phyloP scores from a whole-genome alignment of 1,140 invertebrate genomes.

The Andricus grossulariae region DNA sequence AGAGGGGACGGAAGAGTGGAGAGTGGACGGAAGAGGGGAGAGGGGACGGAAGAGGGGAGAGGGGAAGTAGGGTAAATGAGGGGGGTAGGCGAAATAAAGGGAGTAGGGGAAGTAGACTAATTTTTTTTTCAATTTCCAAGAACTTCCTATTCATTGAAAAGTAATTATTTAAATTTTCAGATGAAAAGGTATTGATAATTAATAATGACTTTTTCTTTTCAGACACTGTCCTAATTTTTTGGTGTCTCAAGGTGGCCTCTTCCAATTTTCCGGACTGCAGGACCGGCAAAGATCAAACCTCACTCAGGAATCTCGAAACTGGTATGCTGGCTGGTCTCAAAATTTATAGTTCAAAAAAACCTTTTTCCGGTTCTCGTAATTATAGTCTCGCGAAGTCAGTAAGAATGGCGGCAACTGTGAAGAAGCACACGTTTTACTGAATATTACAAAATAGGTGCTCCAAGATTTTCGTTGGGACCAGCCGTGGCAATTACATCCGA shows the following conservation, averaged over 20 bases:
- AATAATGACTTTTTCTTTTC: neutral
- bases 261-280: conserved; percentile 20
- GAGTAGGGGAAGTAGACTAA: too few species aligned
- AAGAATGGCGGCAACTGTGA: conserved; percentile 29
- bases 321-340: conserved; percentile 29
- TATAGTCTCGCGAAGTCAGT: conserved; percentile 16
- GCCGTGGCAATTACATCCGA: conserved; percentile 16
- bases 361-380: conserved; percentile 5
- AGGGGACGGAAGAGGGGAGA: too few species aligned
- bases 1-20: too few species aligned
- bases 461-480: conserved; percentile 11
- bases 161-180: too few species aligned
- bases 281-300: conserved; percentile 20
- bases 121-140: too few species aligned
- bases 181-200: neutral
- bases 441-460: conserved; percentile 10
- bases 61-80: too few species aligned
- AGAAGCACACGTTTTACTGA: conserved; percentile 24
- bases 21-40: too few species aligned
- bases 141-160: too few species aligned
- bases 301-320: conserved; percentile 26
- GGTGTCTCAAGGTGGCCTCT: conserved; percentile 29
- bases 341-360: conserved; percentile 13
- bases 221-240: conserved; percentile 15
- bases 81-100: too few species aligned